phyloP scores from a whole-genome alignment of 2,888 invertebrate genomes.

The Clepsis dumicolana region DNA sequence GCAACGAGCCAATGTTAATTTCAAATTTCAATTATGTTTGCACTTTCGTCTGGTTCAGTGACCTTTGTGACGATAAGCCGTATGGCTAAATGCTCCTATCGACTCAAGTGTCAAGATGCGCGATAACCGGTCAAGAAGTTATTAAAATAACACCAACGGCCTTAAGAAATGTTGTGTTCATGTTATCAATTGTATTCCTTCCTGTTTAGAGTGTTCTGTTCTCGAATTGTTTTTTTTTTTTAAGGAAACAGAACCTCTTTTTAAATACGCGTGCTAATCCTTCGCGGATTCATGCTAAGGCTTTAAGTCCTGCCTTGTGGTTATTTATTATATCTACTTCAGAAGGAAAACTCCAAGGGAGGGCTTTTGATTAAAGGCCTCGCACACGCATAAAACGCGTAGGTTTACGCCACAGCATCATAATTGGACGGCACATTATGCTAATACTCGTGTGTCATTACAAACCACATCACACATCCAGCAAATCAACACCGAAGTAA shows the following conservation, averaged over 20 bases:
- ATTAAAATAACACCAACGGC: constrained; percentile 10
- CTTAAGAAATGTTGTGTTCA: neutral
- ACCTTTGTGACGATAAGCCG: constrained; percentile 29
- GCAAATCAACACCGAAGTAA: constrained; percentile 41
- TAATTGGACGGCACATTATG: constrained; percentile 72
- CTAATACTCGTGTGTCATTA: constrained; percentile 57
- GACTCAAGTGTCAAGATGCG: constrained; percentile 13
- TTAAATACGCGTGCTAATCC: neutral
- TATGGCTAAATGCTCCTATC: constrained; percentile 26
- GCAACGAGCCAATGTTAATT: constrained; percentile 18
- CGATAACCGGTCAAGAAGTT: constrained; percentile 31
- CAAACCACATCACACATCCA: constrained; percentile 48
- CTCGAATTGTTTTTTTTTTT: neutral
- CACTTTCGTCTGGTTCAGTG: constrained; percentile 21
- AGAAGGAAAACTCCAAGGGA: constrained; percentile 7
- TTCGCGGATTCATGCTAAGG: neutral
- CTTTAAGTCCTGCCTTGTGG: neutral
- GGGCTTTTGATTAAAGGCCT: constrained; percentile 28
- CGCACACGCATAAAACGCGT: constrained; percentile 49
- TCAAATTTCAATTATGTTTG: constrained; percentile 29
- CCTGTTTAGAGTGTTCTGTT: neutral
- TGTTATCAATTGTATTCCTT: neutral
- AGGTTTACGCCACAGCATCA: constrained; percentile 61
- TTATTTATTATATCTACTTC: constrained; percentile 8
- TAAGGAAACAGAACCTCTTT: no score